Percentiles rank a stretch among this genome's conserved stretches.
phyloP scores from a whole-genome alignment of 2,797 vertebrate genomes.

The Xenentodon cancila region DNA sequence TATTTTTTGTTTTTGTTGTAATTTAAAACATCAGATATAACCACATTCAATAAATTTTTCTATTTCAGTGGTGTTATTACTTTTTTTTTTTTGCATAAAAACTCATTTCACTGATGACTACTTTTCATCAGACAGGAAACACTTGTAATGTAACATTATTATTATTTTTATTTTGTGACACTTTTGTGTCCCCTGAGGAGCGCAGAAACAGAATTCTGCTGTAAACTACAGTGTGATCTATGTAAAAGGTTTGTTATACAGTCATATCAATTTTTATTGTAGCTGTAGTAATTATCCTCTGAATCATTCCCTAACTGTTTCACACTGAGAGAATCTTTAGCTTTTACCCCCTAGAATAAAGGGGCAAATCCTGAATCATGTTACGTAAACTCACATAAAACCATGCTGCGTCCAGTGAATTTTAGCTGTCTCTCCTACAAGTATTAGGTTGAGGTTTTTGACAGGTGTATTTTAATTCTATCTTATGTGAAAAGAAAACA shows the following conservation, averaged over 20 bases:
- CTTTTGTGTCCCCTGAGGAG: no score
- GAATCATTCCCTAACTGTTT: no score
- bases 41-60: constrained; percentile 82
- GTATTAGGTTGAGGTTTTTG: neutral
- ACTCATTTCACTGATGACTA: neutral
- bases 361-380: neutral
- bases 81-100: constrained; percentile 57
- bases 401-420: neutral
- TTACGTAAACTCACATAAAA: constrained; percentile 1
- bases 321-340: no score
- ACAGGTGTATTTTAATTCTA: constrained; percentile 23
- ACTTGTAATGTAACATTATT: no score
- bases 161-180: no score
- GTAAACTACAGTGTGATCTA: no score
- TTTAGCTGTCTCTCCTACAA: neutral
- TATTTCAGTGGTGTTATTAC: constrained; percentile 73
- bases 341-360: neutral
- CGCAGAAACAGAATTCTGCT: no score
- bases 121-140: no score
- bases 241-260: no score
- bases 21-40: constrained; percentile 74
- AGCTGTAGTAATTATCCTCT: no score
- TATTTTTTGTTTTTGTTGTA: constrained; percentile 75
- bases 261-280: no score
- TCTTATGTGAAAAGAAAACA: neutral